A percentile compares a stretch with the other conserved stretches of the same genome.
Evolutionary conservation across 2,888 invertebrate species (phyloP).

Genomic region (Shargacucullia verbasci): DNA sequence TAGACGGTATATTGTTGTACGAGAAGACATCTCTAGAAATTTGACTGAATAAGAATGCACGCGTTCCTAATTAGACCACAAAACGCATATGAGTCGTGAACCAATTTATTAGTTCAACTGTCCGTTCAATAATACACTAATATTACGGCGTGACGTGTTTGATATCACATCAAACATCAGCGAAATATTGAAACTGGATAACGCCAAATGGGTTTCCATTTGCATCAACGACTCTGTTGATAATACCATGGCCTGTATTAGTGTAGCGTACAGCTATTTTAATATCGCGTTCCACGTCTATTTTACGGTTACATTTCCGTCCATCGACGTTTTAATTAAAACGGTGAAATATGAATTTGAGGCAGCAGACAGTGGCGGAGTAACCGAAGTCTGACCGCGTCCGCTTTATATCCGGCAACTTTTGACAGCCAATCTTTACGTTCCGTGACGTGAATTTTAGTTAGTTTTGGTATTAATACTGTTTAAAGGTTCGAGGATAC

Average conservation of each 20-base stretch:
- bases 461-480: too few relatives aligned
- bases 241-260: conserved; percentile 19
- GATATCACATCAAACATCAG: conserved; percentile 18
- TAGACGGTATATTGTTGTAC: too few relatives aligned
- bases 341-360: conserved; percentile 36
- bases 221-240: conserved; percentile 20
- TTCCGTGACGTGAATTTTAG: too few relatives aligned
- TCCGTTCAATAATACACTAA: conserved; percentile 1
- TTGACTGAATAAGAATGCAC: too few relatives aligned
- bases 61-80: too few relatives aligned
- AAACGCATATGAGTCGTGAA: too few relatives aligned
- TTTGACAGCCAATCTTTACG: too few relatives aligned
- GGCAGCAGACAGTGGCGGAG: background rate
- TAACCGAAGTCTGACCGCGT: too few relatives aligned
- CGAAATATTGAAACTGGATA: conserved; percentile 9
- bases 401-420: too few relatives aligned
- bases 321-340: conserved; percentile 53
- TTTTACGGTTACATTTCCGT: conserved; percentile 19
- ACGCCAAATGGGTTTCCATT: conserved; percentile 29
- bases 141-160: conserved; percentile 6
- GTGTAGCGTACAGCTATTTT: conserved; percentile 26
- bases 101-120: too few relatives aligned
- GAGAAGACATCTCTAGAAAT: too few relatives aligned
- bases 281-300: background rate
- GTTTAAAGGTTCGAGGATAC: too few relatives aligned